These are phyloP conservation scores for Mixornis gularis DNA, from an alignment of 2,113 vertebrate genomes.

Conservation along the genomic window DNA sequence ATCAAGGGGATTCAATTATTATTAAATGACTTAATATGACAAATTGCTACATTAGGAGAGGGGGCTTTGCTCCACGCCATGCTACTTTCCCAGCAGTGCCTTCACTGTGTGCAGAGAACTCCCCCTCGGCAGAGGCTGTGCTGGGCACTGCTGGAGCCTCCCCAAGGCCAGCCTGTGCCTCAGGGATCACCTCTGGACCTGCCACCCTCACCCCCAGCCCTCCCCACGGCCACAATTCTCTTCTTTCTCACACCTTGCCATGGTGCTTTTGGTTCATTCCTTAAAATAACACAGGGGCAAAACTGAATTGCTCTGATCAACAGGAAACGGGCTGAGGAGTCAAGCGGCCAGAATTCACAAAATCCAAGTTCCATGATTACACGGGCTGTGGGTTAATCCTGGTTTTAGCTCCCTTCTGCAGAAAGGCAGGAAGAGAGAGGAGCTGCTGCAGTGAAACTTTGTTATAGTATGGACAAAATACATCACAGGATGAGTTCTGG, in stretches of 20 bases:
- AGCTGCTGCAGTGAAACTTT: neutral
- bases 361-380: too few relatives aligned
- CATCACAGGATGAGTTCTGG: neutral
- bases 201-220: neutral
- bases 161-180: accelerated
- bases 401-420: neutral
- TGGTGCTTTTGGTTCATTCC: accelerated
- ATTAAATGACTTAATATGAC: conserved; percentile 87
- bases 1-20: conserved; percentile 84
- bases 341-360: neutral
- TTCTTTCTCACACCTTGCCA: neutral
- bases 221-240: accelerated
- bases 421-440: neutral
- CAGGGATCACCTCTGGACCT: neutral
- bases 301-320: neutral
- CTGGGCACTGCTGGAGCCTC: neutral
- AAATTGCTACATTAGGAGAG: conserved; percentile 75
- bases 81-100: neutral
- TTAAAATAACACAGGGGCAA: neutral
- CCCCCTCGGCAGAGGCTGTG: neutral
- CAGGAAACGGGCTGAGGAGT: neutral
- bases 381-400: neutral
- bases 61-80: neutral
- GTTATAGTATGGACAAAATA: accelerated
- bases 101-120: neutral